Evolutionary conservation across 2,797 vertebrate species (phyloP).

Genomic region (Lophius americanus): DNA sequence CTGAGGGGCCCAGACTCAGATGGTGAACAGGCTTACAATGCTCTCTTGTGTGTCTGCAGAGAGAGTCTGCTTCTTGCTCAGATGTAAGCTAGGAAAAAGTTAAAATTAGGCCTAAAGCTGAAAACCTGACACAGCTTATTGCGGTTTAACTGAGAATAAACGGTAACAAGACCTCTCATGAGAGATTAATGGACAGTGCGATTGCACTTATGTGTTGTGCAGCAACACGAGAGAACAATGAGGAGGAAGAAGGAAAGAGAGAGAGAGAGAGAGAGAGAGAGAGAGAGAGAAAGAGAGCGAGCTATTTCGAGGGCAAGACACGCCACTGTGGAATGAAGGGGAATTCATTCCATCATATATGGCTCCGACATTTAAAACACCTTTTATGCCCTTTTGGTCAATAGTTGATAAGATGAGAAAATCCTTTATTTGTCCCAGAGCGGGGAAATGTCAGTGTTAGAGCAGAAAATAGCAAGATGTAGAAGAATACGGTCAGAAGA

Average conservation of each 20-base stretch:
- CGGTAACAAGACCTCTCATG: conserved; percentile 77
- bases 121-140: conserved; percentile 46
- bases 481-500: no score
- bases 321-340: neutral
- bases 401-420: neutral
- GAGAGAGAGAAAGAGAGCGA: neutral
- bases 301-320: neutral
- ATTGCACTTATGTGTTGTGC: neutral
- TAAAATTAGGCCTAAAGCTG: conserved; percentile 48
- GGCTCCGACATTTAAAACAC: neutral
- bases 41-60: conserved; percentile 60
- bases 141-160: conserved; percentile 83
- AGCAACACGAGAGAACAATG: conserved; percentile 5
- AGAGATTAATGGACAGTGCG: conserved; percentile 56
- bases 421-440: no score
- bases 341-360: neutral
- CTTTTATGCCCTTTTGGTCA: neutral
- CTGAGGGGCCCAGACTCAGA: conserved; percentile 77
- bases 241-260: neutral
- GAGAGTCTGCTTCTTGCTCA: conserved; percentile 51
- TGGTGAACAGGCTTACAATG: conserved; percentile 70
- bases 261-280: neutral
- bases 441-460: no score
- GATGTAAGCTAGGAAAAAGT: conserved; percentile 55
- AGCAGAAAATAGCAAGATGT: no score